Base-by-base conservation (phyloP, 2,888 invertebrate genomes). In the Ichneumon xanthorius region DNA sequence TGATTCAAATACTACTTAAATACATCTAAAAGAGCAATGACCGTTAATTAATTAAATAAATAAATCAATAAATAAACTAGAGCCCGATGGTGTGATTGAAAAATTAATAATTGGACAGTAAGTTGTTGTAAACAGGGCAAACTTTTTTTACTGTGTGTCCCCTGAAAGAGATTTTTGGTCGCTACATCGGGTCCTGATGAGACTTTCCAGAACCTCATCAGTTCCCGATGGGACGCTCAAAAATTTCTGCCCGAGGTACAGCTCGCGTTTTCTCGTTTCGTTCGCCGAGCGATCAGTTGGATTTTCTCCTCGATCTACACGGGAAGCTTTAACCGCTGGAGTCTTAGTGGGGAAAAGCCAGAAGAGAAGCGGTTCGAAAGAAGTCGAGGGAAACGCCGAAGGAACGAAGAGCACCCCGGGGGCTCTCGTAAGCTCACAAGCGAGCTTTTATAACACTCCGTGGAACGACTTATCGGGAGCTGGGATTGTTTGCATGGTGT, bases 401-500 rank as follows among this genome's bases (percentile, higher is more conserved):
- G 68, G 26, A 73, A 19, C 9, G 26, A 63, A 30, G 30, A 61
- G 26, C 14, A 48, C 45, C 45, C 11, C 58, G 58, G 26, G 71
- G 30, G 58, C 63, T 16, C 45, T 16, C 16, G 45, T 48, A 48
- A n/a, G 5, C 50, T 63, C 65, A 19, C 76, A 65, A 50, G 37
- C 33, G 50, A 22, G 65, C 50, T 53, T 65, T 65, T 65, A 50
- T 76, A 76, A 50, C 33, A 50, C 65, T 65, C 37, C 11, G 65
- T 22, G 19, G 65, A 76, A 65, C 65, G 63, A 76, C 76, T 65
- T 53, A 65, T 65, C 50, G 76, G 53, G 48, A 65, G 65, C 65
- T 53, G 65, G 22, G 76, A 76, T 76, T 76, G 76, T 76, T 76
- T 65, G 50, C 50, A 65, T 22, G 76, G 65, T 53, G 48, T 76